Percentiles rank a stretch among this genome's conserved stretches.
These are phyloP conservation scores for Marronus borbonicus DNA, from an alignment of 2,888 invertebrate species.

Conservation along the genomic window DNA sequence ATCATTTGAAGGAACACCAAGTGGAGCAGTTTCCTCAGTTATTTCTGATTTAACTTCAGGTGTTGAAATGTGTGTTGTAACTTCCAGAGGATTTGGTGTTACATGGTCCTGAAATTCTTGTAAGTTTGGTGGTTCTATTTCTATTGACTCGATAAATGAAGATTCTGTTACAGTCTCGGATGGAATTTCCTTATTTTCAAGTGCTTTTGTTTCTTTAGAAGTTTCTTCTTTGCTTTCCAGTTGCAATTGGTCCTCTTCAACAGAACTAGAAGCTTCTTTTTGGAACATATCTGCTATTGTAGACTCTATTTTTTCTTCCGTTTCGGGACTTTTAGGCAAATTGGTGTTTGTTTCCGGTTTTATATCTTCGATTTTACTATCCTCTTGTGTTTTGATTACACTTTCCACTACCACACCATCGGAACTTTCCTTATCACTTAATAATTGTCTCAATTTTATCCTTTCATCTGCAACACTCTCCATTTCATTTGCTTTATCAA, in stretches of 20 bases:
- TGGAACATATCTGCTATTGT: not conserved
- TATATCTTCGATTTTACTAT: not conserved
- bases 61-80: too few species aligned
- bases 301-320: not conserved
- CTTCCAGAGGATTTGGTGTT: slow-evolving; percentile 34
- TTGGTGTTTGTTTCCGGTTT: not conserved
- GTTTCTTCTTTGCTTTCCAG: not conserved
- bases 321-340: too few species aligned
- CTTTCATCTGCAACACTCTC: not conserved
- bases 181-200: not conserved
- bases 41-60: not conserved
- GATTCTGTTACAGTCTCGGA: slow-evolving; percentile 17
- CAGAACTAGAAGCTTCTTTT: not conserved
- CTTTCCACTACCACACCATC: not conserved
- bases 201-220: not conserved
- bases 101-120: not conserved
- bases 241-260: slow-evolving; percentile 17
- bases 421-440: slow-evolving; percentile 15
- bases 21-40: not conserved
- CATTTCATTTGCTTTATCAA: not conserved
- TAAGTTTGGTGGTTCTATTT: slow-evolving; percentile 5
- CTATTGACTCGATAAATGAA: not conserved
- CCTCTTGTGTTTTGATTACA: not conserved
- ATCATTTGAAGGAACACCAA: not conserved
- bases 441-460: slow-evolving; percentile 31